Conservation (phyloP, 2,888 invertebrate genomes). For the Patella ulyssiponensis region DNA sequence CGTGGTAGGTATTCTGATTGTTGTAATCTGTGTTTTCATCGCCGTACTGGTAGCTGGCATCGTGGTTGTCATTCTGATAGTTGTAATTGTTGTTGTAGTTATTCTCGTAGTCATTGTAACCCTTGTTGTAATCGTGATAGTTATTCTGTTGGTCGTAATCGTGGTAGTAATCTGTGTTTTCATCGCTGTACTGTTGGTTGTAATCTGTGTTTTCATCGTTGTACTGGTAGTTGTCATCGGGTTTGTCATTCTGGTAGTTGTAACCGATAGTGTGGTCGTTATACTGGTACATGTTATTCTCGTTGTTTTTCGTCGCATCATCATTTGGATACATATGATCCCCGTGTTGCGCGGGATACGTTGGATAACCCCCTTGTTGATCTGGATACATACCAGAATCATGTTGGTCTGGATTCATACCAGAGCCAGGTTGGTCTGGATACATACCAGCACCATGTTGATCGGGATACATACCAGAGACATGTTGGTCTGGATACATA, state of each 20-base stretch:
- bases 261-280: not conserved
- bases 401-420: no score
- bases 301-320: no score
- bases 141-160: not conserved
- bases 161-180: not conserved
- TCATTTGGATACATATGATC: no score
- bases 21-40: not conserved
- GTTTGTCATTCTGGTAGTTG: not conserved
- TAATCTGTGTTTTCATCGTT: not conserved
- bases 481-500: no score
- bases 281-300: not conserved
- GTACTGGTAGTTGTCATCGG: not conserved
- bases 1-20: not conserved
- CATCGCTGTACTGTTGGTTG: not conserved
- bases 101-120: not conserved
- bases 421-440: no score
- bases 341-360: no score
- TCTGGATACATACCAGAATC: no score
- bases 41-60: not conserved
- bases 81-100: not conserved
- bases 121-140: not conserved
- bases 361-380: no score
- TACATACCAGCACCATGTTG: no score
- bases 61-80: not conserved
- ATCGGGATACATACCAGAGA: no score